A percentile compares a stretch with the other conserved stretches of the same genome.
Conservation (phyloP, 2,113 vertebrate genomes). For the Lichenostomus cassidix region DNA sequence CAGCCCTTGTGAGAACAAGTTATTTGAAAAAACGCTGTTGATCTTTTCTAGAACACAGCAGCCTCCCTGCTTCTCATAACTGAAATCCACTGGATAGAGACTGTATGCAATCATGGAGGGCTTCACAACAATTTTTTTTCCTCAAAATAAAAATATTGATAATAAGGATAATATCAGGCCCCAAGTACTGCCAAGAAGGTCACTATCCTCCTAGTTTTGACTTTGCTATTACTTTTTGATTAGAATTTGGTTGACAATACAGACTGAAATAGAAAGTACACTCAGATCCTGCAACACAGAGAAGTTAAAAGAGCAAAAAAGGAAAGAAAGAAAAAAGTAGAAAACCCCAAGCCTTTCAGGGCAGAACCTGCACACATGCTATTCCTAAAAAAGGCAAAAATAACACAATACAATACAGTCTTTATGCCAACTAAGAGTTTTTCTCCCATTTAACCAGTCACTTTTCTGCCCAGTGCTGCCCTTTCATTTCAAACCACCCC, state of each 20-base stretch:
- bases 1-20: accelerated
- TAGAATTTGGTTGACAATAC: neutral
- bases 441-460: neutral
- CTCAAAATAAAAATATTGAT: neutral
- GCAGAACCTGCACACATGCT: neutral
- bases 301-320: neutral
- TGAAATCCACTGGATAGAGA: neutral
- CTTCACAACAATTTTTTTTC: neutral
- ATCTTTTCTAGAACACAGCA: neutral
- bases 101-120: neutral
- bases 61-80: neutral
- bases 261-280: neutral
- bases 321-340: neutral
- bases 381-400: neutral
- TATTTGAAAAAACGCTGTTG: neutral
- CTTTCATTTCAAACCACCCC: neutral
- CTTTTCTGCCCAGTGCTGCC: neutral
- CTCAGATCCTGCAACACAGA: neutral
- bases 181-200: neutral
- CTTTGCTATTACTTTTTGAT: neutral
- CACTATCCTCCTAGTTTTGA: neutral
- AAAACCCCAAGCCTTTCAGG: neutral
- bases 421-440: neutral
- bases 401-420: neutral
- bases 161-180: neutral